These are phyloP conservation scores for Dissostichus mawsoni DNA, from an alignment of 2,113 vertebrate species.

Conservation along the genomic window DNA sequence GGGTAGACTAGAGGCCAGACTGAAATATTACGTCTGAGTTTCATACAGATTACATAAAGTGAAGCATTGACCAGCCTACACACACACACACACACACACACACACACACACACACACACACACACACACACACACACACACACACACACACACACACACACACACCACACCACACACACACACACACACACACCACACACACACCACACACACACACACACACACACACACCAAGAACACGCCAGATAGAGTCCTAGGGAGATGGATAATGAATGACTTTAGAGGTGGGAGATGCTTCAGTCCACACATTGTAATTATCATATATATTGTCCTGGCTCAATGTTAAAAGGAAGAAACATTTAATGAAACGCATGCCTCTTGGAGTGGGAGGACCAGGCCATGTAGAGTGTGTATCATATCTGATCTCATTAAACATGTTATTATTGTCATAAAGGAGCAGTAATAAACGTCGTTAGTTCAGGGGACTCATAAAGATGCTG, in stretches of 20 bases:
- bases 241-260: conserved; percentile 33
- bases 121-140: too few relatives aligned
- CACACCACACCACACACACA: background rate
- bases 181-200: too few relatives aligned
- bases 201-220: too few relatives aligned
- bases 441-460: conserved; percentile 65
- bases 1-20: conserved; percentile 34
- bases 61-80: conserved; percentile 39
- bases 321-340: conserved; percentile 73
- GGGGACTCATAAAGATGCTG: conserved; percentile 47
- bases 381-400: conserved; percentile 20
- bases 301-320: conserved; percentile 71
- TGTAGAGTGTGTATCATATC: conserved; percentile 39
- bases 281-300: conserved; percentile 56
- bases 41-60: conserved; percentile 55
- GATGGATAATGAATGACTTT: conserved; percentile 67
- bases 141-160: too few relatives aligned
- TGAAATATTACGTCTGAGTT: conserved; percentile 31
- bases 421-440: conserved; percentile 64
- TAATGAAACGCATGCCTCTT: conserved; percentile 65
- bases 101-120: too few relatives aligned
- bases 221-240: too few relatives aligned
- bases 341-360: conserved; percentile 61
- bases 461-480: conserved; percentile 43
- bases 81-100: background rate